phyloP scores from a whole-genome alignment of 2,113 vertebrate genomes.

The Varanus komodoensis region DNA sequence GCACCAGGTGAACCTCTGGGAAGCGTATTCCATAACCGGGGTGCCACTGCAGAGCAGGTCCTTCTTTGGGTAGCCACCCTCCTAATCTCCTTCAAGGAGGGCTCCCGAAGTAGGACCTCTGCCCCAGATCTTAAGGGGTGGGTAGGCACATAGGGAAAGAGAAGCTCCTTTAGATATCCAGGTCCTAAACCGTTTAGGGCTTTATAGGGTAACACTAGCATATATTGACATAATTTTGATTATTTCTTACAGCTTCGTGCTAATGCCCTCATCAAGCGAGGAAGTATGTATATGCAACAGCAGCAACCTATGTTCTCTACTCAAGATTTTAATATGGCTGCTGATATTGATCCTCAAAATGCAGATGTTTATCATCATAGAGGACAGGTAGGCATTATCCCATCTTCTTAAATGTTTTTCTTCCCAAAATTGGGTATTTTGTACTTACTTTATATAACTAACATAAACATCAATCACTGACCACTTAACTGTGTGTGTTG shows the following conservation, averaged over 20 bases:
- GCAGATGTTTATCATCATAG: constrained; percentile 98
- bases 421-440: not conserved
- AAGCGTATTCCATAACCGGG: no score
- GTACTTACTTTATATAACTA: not conserved
- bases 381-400: constrained; percentile 86
- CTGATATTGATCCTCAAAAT: constrained; percentile 91
- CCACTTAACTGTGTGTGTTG: not conserved
- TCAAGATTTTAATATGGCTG: constrained; percentile 96
- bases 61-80: no score
- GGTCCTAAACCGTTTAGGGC: no score
- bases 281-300: constrained; percentile 99
- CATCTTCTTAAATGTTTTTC: not conserved
- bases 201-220: no score
- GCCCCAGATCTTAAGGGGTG: no score
- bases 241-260: constrained; percentile 83
- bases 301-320: constrained; percentile 93
- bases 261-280: constrained; percentile 96
- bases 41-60: no score
- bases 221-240: not conserved
- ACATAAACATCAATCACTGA: not conserved
- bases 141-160: no score
- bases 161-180: no score
- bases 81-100: no score
- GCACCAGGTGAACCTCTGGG: no score
- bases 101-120: no score